Evolutionary conservation across 2,797 vertebrate genomes (phyloP).

Genomic region (Pseudochromis fuscus): DNA sequence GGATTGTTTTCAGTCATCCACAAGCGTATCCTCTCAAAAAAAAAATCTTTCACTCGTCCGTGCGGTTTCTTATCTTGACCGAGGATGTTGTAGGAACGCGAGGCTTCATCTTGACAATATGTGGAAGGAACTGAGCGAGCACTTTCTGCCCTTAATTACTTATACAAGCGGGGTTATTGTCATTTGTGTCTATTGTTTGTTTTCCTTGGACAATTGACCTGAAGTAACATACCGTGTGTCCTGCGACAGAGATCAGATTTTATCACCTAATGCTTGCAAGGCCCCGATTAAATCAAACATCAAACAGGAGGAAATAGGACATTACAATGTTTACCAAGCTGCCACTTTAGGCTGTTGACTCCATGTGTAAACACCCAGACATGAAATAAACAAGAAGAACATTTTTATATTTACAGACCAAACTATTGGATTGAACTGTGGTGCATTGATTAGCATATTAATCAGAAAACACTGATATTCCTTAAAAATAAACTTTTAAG

Average conservation of each 20-base stretch:
- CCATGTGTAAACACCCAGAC: too few relatives aligned
- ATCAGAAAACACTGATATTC: neutral
- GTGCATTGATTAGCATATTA: neutral
- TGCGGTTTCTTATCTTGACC: neutral
- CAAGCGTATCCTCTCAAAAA: neutral
- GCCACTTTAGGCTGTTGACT: too few relatives aligned
- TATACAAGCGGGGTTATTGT: neutral
- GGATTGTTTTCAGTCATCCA: neutral
- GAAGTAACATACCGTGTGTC: neutral
- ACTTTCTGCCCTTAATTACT: conserved; percentile 23
- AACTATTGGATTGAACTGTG: neutral
- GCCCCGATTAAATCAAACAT: conserved; percentile 13
- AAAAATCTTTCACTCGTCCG: neutral
- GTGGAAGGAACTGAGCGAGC: conserved; percentile 64
- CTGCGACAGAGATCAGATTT: conserved; percentile 6
- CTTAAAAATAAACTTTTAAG: too few relatives aligned
- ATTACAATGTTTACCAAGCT: too few relatives aligned
- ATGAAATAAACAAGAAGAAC: too few relatives aligned
- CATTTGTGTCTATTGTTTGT: conserved; percentile 54
- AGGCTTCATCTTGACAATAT: conserved; percentile 50
- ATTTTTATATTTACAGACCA: too few relatives aligned
- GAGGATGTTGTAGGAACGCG: neutral
- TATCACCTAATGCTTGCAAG: neutral
- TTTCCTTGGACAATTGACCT: neutral
- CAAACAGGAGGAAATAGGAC: conserved; percentile 20